Conservation (phyloP, 1,140 invertebrate genomes). For the Phortica variegata region DNA sequence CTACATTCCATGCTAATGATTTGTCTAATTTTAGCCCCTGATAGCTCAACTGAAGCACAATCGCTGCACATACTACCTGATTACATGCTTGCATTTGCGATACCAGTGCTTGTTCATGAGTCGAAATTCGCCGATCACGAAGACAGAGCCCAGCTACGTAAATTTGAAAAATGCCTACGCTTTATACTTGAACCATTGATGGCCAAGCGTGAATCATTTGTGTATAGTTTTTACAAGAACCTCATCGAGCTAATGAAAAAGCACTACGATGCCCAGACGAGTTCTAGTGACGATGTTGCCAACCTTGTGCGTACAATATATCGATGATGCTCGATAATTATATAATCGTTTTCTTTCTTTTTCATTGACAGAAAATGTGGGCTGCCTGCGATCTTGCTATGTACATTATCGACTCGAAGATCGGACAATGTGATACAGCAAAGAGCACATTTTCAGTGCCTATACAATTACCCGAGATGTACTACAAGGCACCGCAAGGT, state of each 20-base stretch:
- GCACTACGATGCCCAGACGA: conserved; percentile 83
- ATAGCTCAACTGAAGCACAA: conserved; percentile 62
- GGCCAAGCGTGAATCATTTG: conserved; percentile 89
- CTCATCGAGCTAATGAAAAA: conserved; percentile 90
- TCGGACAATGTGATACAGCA: conserved; percentile 38
- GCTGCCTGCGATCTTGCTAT: conserved; percentile 92
- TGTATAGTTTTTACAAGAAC: conserved; percentile 93
- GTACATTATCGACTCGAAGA: conserved; percentile 72
- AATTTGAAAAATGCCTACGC: conserved; percentile 84
- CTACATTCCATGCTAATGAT: too few relatives aligned
- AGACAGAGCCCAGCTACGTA: conserved; percentile 72
- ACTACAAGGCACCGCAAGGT: conserved; percentile 38
- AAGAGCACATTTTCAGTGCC: conserved; percentile 42
- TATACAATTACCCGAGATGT: conserved; percentile 48
- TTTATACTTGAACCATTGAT: conserved; percentile 93
- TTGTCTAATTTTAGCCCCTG: conserved; percentile 23
- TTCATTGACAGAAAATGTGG: conserved; percentile 82
- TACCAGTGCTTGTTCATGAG: conserved; percentile 90
- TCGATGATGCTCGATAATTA: neutral
- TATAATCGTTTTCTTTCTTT: neutral
- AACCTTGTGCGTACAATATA: neutral
- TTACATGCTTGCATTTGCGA: conserved; percentile 93
- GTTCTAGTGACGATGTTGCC: conserved; percentile 57
- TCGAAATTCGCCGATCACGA: conserved; percentile 77
- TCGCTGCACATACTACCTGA: conserved; percentile 90